phyloP scores from a whole-genome alignment of 2,888 invertebrate genomes.

The Coelinius sp. region DNA sequence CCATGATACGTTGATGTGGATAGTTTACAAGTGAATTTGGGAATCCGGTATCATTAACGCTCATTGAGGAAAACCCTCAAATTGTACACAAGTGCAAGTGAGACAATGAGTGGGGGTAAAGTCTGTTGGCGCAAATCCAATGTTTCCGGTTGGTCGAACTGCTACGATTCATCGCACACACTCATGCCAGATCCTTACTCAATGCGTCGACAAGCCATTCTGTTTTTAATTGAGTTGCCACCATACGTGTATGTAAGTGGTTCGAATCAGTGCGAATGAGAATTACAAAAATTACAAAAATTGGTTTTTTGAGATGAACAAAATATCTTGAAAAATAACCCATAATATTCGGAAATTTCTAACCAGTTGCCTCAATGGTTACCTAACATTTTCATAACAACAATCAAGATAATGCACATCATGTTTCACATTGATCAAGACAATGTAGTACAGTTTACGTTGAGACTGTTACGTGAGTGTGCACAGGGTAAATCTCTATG shows the following conservation, averaged over 20 bases:
- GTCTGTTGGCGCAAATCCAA: conserved; percentile 57
- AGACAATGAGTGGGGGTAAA: conserved; percentile 22
- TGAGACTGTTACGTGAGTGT: not conserved
- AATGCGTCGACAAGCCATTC: conserved; percentile 43
- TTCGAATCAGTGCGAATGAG: conserved; percentile 17
- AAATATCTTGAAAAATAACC: not conserved
- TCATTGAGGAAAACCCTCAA: conserved; percentile 53
- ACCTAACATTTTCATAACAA: too few species aligned
- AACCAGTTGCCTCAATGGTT: not conserved
- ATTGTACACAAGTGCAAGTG: not conserved
- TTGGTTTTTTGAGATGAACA: not conserved
- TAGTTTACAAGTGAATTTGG: conserved; percentile 47
- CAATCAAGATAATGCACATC: conserved; percentile 4
- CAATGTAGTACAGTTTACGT: not conserved
- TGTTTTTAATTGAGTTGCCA: conserved; percentile 48
- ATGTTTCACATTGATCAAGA: not conserved
- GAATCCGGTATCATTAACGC: conserved; percentile 58
- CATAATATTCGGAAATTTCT: too few species aligned
- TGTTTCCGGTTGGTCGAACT: conserved; percentile 54
- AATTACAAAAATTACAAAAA: not conserved
- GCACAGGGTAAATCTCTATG: not conserved
- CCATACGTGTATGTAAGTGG: conserved; percentile 35
- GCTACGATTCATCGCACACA: conserved; percentile 57
- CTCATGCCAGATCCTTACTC: conserved; percentile 41
- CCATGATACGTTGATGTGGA: conserved; percentile 34